Evolutionary conservation across 2,888 invertebrate species (phyloP).

Genomic region (Anthoptus insignis): DNA sequence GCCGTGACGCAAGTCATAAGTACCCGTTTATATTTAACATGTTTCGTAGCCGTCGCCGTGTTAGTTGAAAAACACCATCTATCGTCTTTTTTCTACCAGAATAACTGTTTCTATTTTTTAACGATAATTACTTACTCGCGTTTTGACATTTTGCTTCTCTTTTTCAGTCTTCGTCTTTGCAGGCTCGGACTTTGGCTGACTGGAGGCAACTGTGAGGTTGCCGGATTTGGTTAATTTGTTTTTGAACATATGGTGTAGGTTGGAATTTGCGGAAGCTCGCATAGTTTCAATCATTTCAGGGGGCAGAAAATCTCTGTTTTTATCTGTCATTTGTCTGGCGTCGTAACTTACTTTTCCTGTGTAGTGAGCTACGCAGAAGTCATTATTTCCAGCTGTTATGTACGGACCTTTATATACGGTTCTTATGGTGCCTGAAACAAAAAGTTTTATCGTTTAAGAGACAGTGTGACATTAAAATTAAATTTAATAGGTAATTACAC

Average conservation of each 20-base stretch:
- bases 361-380: constrained; percentile 96
- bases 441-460: too few species aligned
- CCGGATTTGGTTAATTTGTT: constrained; percentile 95
- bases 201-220: constrained; percentile 89
- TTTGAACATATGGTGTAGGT: constrained; percentile 93
- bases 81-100: too few species aligned
- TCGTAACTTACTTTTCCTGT: constrained; percentile 96
- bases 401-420: constrained; percentile 83
- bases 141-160: constrained; percentile 77
- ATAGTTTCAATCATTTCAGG: constrained; percentile 96
- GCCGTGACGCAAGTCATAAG: too few species aligned
- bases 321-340: constrained; percentile 93
- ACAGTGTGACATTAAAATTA: too few species aligned
- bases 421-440: constrained; percentile 84
- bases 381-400: constrained; percentile 87
- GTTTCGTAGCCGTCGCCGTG: too few species aligned
- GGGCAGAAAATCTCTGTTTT: constrained; percentile 96
- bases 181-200: constrained; percentile 67
- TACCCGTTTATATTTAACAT: too few species aligned
- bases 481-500: too few species aligned
- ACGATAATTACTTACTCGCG: constrained; percentile 86
- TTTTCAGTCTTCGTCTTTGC: constrained; percentile 78
- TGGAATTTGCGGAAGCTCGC: constrained; percentile 90
- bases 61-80: too few species aligned
- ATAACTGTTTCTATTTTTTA: too few species aligned